Conservation (phyloP, 2,113 vertebrate genomes). For the Pipa parva region DNA sequence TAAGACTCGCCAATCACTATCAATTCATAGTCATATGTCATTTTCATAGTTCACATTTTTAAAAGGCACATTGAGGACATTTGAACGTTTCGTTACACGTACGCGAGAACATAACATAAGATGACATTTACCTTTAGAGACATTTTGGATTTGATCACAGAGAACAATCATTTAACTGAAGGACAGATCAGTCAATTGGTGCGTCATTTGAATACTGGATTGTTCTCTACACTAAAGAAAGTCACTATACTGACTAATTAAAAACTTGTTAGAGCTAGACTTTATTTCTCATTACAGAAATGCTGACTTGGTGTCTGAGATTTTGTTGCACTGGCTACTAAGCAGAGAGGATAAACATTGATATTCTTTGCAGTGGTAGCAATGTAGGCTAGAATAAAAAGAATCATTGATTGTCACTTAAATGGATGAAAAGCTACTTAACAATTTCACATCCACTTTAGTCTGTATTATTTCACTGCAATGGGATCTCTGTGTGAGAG, state of each 20-base stretch:
- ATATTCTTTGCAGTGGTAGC: conserved; percentile 8
- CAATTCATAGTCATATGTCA: too few species aligned
- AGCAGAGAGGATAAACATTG: conserved; percentile 15
- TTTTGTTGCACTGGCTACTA: conserved; percentile 15
- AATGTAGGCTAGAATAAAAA: neutral
- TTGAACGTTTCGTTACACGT: neutral
- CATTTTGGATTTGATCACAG: neutral
- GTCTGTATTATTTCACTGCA: neutral
- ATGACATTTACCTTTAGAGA: neutral
- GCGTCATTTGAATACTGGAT: conserved; percentile 7
- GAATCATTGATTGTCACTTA: neutral
- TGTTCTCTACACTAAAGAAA: conserved; percentile 7
- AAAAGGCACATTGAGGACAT: neutral
- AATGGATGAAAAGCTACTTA: neutral
- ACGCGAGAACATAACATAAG: conserved; percentile 8
- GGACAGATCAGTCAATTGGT: neutral
- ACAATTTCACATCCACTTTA: neutral
- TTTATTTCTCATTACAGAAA: conserved; percentile 24
- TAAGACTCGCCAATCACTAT: too few species aligned
- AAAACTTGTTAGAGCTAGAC: conserved; percentile 10
- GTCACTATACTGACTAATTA: conserved; percentile 23
- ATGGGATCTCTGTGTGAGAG: too few species aligned
- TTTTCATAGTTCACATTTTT: too few species aligned
- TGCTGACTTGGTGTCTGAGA: conserved; percentile 27
- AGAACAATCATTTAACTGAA: neutral